A percentile compares a stretch with the other conserved stretches of the same genome.
Conservation (phyloP, 2,888 invertebrate species). For the Pseudococcus jackbeardsleyi region DNA sequence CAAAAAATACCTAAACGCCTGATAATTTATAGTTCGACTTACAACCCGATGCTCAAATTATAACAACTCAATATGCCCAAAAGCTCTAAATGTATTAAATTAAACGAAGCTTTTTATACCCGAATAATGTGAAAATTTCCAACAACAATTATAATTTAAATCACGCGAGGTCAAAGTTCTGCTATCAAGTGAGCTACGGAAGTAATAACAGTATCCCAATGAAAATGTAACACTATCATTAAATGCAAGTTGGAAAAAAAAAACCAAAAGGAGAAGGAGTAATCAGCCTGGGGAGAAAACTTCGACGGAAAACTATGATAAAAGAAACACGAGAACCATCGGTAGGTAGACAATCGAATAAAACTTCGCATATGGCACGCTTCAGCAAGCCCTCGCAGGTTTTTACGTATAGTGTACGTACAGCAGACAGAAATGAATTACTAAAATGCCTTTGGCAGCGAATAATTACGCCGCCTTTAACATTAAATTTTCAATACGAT, state of each 20-base stretch:
- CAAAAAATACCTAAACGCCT: not conserved
- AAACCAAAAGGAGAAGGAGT: not conserved
- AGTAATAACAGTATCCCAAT: conserved; percentile 49
- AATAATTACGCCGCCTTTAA: conserved; percentile 51
- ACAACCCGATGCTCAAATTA: not conserved
- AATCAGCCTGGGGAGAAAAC: conserved; percentile 19
- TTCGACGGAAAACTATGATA: conserved; percentile 25
- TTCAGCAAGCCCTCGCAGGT: conserved; percentile 38
- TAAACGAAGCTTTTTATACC: not conserved
- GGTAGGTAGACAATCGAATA: conserved; percentile 48
- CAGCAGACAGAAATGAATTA: conserved; percentile 57
- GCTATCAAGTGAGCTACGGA: conserved; percentile 5
- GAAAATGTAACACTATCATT: conserved; percentile 43
- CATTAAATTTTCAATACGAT: conserved; percentile 49
- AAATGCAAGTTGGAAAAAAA: conserved; percentile 25
- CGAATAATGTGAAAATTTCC: conserved; percentile 20
- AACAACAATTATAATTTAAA: conserved; percentile 23
- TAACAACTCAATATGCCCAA: conserved; percentile 7
- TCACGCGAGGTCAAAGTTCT: conserved; percentile 59
- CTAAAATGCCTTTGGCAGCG: conserved; percentile 21
- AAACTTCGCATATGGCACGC: conserved; percentile 60
- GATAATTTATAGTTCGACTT: not conserved
- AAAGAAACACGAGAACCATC: conserved; percentile 51
- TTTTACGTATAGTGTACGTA: not conserved
- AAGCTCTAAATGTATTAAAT: conserved; percentile 19